Evolutionary conservation across 2,888 invertebrate genomes (phyloP), one percentile per base, ranked within the genome.

Genomic region (Pollenia amentaria): DNA sequence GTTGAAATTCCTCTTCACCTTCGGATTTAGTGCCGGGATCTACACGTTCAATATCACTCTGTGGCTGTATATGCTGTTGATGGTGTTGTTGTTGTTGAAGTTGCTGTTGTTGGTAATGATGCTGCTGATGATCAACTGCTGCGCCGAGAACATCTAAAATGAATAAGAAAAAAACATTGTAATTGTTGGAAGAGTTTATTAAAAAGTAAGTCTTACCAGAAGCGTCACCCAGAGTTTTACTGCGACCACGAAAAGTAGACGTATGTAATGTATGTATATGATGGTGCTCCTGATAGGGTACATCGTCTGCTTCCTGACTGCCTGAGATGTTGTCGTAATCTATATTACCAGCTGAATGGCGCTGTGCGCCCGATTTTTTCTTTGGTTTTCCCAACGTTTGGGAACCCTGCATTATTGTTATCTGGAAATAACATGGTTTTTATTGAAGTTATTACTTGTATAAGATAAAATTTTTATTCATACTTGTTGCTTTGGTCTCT

Each of bases 171-270:
- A 8, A 48, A 65, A 21, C 18, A n/a, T 0, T 12, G 8, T 11
- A 44, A 10, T 4, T 44, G 29, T 12, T 16, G 1, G 44, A 44
- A 42, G 4, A 29, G 44, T 53, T 40, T 16, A n/a, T 18, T 64
- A 16, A 29, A 29, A 29, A 29, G 8, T 48, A 89, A 89, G 62
- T 89, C 93, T 92, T 92, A 97, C 97, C 97, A 90, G 95, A 95
- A 81, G 96, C 95, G 93, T 98, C 98, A 89, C 97, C 97, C 89
- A 98, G 95, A n/a, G 98, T 98, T 94, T 97, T 98, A 94, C 98
- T 98, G 90, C 98, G 95, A 89, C 96, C 95, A 90, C 98, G 95
- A 94, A 98, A 97, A 69, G 94, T 93, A 89, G 93, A 91, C 82
- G 89, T 88, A 80, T 89, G 90, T 65, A 90, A 78, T 78, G 85